phyloP scores from a whole-genome alignment of 2,888 invertebrate species.

The Autographa pulchrina region DNA sequence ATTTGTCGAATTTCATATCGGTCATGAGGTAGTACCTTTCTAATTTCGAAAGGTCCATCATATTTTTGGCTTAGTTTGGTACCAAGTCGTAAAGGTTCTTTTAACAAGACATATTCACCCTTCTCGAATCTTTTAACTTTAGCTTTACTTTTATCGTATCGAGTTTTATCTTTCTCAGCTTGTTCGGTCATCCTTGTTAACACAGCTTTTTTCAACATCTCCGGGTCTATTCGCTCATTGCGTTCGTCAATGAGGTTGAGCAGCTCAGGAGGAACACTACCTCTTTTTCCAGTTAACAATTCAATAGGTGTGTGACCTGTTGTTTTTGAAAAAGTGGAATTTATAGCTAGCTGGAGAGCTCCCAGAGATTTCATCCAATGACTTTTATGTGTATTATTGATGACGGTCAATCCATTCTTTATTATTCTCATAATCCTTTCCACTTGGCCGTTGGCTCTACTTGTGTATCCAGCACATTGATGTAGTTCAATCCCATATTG shows the following conservation, averaged over 20 bases:
- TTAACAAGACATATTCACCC: slow-evolving; percentile 7
- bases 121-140: slow-evolving; percentile 25
- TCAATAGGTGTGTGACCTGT: slow-evolving; percentile 1
- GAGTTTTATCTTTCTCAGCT: slow-evolving; percentile 17
- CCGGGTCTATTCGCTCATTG: slow-evolving; percentile 4
- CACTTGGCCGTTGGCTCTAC: slow-evolving; percentile 15
- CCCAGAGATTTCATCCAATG: neutral
- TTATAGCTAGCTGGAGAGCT: slow-evolving; percentile 3
- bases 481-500: slow-evolving; percentile 5
- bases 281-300: neutral
- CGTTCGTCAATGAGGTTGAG: neutral
- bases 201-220: neutral
- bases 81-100: neutral
- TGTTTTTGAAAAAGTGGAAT: neutral
- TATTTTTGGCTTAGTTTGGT: slow-evolving; percentile 18
- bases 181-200: slow-evolving; percentile 12
- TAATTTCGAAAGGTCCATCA: slow-evolving; percentile 30
- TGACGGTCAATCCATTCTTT: slow-evolving; percentile 16
- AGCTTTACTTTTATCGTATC: slow-evolving; percentile 25
- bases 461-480: slow-evolving; percentile 8
- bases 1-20: slow-evolving; percentile 15
- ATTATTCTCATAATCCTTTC: slow-evolving; percentile 20
- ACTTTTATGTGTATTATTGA: slow-evolving; percentile 1
- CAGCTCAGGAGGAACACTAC: slow-evolving; percentile 2
- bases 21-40: slow-evolving; percentile 25